Evolutionary conservation across 1,140 invertebrate genomes (phyloP).

Genomic region (Sesamia nonagrioides): DNA sequence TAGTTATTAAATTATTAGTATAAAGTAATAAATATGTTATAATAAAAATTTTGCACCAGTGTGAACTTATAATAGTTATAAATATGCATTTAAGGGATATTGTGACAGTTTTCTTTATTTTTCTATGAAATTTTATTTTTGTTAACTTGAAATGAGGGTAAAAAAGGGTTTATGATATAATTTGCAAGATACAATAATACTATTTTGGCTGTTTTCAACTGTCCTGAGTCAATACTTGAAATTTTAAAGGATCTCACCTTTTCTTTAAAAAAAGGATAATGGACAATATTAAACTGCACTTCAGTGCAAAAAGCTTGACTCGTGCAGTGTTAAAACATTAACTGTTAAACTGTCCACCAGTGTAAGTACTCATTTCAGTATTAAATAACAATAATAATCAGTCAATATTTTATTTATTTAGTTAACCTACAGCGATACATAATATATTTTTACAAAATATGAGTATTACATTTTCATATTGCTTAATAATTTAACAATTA

Average conservation of each 20-base stretch:
- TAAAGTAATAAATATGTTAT: conserved; percentile 17
- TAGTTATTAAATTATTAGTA: conserved; percentile 14
- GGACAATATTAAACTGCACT: not conserved
- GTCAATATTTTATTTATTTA: too few relatives aligned
- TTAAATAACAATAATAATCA: not conserved
- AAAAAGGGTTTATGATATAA: not conserved
- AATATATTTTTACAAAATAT: too few relatives aligned
- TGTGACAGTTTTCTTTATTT: conserved; percentile 48
- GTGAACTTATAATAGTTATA: conserved; percentile 56
- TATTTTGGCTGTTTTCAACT: not conserved
- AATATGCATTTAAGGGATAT: conserved; percentile 67
- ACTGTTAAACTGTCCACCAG: not conserved
- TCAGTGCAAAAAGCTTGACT: not conserved
- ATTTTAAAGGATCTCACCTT: not conserved
- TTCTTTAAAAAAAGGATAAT: not conserved
- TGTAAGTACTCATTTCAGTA: conserved; percentile 21
- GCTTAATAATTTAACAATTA: conserved; percentile 50
- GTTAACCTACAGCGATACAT: too few relatives aligned
- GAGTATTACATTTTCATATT: too few relatives aligned
- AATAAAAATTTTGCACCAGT: conserved; percentile 58
- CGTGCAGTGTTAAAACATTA: not conserved
- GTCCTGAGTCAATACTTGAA: not conserved
- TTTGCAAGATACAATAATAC: not conserved
- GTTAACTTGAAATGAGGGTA: conserved; percentile 39
- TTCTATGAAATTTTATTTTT: conserved; percentile 51